A percentile compares a stretch with the other conserved stretches of the same genome.
Conservation (phyloP, 2,113 vertebrate genomes). For the Ageneiosus marmoratus region DNA sequence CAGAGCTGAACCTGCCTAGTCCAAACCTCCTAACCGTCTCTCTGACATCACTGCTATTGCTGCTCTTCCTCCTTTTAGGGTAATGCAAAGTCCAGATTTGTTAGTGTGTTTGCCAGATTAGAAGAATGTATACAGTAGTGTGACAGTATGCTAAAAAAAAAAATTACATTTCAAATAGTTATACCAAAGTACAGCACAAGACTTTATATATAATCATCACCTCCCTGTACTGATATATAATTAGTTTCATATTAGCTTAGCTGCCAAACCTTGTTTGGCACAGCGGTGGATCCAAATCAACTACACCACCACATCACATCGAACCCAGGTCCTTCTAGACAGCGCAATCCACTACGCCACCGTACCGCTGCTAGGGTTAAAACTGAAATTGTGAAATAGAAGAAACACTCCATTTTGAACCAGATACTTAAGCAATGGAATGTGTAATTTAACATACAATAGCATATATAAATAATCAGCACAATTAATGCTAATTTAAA, state of each 20-base stretch:
- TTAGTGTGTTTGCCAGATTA: not conserved
- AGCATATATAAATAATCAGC: not conserved
- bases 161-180: not conserved
- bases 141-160: not conserved
- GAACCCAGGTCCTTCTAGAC: too few species aligned
- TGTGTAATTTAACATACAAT: not conserved
- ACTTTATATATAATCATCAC: not conserved
- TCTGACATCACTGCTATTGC: constrained; percentile 63
- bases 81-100: constrained; percentile 43
- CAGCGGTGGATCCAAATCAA: too few species aligned
- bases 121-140: not conserved
- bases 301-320: too few species aligned
- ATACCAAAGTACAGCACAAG: not conserved
- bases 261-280: not conserved
- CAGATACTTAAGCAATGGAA: not conserved
- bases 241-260: not conserved
- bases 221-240: not conserved
- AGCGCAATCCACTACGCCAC: too few species aligned
- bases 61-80: constrained; percentile 69
- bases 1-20: constrained; percentile 46
- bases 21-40: constrained; percentile 58
- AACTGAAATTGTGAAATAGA: not conserved
- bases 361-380: too few species aligned
- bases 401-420: not conserved
- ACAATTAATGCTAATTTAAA: not conserved